phyloP scores from a whole-genome alignment of 2,113 vertebrate genomes.

The Dicaeum eximium region DNA sequence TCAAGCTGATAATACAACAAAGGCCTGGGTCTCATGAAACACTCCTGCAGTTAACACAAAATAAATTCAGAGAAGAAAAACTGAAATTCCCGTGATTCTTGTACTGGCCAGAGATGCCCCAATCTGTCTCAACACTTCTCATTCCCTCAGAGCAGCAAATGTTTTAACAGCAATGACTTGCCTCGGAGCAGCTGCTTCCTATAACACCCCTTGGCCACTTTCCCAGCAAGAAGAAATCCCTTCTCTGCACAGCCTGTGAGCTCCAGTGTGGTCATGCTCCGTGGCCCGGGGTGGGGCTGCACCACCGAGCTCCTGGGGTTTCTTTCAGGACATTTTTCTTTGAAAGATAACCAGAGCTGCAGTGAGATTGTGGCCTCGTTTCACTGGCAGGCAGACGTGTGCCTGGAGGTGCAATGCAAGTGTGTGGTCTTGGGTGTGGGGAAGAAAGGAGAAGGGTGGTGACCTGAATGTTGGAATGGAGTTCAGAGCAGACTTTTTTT shows the following conservation, averaged over 20 bases:
- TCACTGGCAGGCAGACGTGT: background rate
- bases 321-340: conserved; percentile 33
- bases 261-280: background rate
- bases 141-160: background rate
- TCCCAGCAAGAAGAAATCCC: background rate
- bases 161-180: background rate
- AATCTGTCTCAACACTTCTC: background rate
- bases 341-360: conserved; percentile 12
- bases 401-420: conserved; percentile 27
- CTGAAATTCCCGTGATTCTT: background rate
- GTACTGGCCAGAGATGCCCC: background rate
- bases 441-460: conserved; percentile 36
- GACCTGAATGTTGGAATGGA: conserved; percentile 44
- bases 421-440: conserved; percentile 57
- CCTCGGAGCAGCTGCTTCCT: background rate
- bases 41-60: background rate
- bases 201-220: background rate
- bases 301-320: background rate
- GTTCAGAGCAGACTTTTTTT: background rate
- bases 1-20: background rate
- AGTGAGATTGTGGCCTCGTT: background rate
- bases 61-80: background rate
- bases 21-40: background rate
- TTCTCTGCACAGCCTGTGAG: background rate
- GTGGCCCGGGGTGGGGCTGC: background rate